phyloP scores from a whole-genome alignment of 2,888 invertebrate genomes.

The Lasius fuliginosus region DNA sequence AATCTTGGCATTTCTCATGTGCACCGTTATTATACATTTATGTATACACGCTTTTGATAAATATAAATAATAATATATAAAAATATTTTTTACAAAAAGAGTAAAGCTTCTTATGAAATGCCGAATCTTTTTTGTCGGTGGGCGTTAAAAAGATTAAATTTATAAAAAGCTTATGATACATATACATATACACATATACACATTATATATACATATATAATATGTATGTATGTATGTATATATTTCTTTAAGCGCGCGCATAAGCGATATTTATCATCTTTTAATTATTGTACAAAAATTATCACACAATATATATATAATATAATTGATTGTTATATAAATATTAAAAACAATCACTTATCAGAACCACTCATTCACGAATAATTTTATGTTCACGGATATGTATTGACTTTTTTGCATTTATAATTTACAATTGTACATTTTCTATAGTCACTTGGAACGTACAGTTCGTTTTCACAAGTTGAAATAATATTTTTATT shows the following conservation, averaged over 20 bases:
- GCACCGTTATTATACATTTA: background rate
- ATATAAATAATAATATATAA: no score
- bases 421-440: background rate
- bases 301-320: background rate
- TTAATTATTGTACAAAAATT: no score
- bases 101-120: no score
- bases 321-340: background rate
- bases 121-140: no score
- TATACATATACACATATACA: no score
- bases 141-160: no score
- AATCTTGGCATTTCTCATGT: background rate
- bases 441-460: background rate
- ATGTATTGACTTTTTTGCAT: background rate
- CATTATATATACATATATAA: no score
- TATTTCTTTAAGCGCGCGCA: background rate
- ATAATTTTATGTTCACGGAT: background rate
- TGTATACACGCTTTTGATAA: no score
- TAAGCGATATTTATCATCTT: no score
- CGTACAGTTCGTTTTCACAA: background rate
- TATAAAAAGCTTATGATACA: no score
- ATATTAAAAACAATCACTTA: background rate
- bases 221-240: background rate
- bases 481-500: constrained; percentile 7
- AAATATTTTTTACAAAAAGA: no score
- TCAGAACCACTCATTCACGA: background rate